phyloP scores from a whole-genome alignment of 2,888 invertebrate genomes.

The Cylindroiulus punctatus region DNA sequence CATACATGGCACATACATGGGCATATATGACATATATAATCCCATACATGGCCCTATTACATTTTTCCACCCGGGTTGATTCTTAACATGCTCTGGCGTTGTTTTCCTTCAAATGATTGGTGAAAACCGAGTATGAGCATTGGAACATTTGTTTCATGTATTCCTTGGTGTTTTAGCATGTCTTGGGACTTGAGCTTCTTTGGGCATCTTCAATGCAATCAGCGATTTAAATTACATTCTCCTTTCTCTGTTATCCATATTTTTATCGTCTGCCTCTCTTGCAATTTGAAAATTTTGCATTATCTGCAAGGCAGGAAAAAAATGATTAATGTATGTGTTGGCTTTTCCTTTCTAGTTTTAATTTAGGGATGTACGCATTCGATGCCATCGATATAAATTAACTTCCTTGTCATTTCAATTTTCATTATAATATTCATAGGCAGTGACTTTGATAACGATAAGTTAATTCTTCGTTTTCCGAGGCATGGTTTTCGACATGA shows the following conservation, averaged over 20 bases:
- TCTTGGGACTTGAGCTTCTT: not conserved
- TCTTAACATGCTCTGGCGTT: not conserved
- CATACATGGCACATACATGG: too few species aligned
- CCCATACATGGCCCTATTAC: too few species aligned
- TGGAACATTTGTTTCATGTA: not conserved
- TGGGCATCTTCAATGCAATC: not conserved
- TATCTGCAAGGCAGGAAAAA: not conserved
- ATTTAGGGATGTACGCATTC: not conserved
- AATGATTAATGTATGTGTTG: constrained; percentile 3
- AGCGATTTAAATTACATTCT: not conserved
- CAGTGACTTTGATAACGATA: not conserved
- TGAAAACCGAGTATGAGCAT: not conserved
- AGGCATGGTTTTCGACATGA: not conserved
- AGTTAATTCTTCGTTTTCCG: not conserved
- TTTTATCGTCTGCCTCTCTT: not conserved
- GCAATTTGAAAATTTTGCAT: not conserved
- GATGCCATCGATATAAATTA: not conserved
- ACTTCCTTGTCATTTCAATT: constrained; percentile 10
- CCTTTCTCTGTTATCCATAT: not conserved
- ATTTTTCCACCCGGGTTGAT: too few species aligned
- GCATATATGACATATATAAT: too few species aligned
- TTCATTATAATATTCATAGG: not conserved
- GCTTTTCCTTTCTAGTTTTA: not conserved
- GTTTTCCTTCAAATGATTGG: not conserved
- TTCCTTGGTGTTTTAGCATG: not conserved